phyloP scores from a whole-genome alignment of 2,113 vertebrate genomes.

The Holacanthus passer region DNA sequence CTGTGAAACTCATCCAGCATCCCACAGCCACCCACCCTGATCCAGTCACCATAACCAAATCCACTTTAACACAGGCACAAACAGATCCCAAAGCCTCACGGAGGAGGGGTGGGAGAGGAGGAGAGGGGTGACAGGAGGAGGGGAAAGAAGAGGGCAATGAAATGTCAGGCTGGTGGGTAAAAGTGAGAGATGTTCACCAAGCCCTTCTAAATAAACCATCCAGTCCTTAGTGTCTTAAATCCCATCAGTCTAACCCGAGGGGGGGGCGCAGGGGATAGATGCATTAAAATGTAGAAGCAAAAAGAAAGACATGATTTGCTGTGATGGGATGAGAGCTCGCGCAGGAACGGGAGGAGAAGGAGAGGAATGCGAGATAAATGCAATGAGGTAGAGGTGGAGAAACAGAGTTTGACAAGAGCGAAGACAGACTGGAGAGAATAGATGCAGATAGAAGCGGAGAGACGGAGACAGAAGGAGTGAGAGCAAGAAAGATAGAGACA shows the following conservation, averaged over 20 bases:
- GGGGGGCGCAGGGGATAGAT: neutral
- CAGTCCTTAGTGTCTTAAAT: slow-evolving; percentile 52
- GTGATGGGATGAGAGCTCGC: slow-evolving; percentile 40
- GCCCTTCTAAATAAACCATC: slow-evolving; percentile 62
- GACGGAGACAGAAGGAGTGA: slow-evolving; percentile 42
- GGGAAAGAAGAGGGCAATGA: slow-evolving; percentile 25
- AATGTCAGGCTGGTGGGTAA: slow-evolving; percentile 50
- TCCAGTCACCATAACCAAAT: slow-evolving; percentile 59
- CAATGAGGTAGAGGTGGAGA: slow-evolving; percentile 32
- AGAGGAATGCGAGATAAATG: slow-evolving; percentile 57
- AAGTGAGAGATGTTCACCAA: slow-evolving; percentile 40
- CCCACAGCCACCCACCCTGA: slow-evolving; percentile 53
- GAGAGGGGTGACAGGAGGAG: neutral
- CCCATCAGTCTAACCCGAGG: slow-evolving; percentile 39
- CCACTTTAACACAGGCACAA: slow-evolving; percentile 56
- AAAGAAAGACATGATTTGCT: slow-evolving; percentile 54
- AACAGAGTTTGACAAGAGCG: slow-evolving; percentile 42
- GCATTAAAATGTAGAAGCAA: slow-evolving; percentile 47
- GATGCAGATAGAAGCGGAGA: slow-evolving; percentile 51
- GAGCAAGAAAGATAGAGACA: slow-evolving; percentile 59
- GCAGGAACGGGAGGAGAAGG: slow-evolving; percentile 39
- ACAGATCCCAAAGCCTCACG: slow-evolving; percentile 41
- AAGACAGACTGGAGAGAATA: slow-evolving; percentile 56
- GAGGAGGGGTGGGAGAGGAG: neutral
- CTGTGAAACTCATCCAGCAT: slow-evolving; percentile 65